Evolutionary conservation across 2,888 invertebrate genomes (phyloP), one percentile per base, ranked within the genome.

Genomic region (Sepiola atlantica): DNA sequence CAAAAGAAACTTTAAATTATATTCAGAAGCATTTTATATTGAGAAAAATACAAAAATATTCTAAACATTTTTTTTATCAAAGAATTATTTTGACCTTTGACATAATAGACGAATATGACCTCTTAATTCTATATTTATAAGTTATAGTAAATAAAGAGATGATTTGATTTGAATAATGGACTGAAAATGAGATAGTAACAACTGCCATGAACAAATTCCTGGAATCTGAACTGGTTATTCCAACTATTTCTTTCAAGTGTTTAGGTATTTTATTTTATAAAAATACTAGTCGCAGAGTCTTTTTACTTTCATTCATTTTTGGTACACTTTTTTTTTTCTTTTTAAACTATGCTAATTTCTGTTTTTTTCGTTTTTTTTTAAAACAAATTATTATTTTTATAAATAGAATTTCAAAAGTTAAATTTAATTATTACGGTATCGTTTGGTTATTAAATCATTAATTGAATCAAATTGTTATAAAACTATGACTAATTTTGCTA

Each of bases 11-110:
- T 32, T n/a, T 14, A n/a, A 77, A 77, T 77, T 77, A 10, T 12
- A 77, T n/a, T n/a, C n/a, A n/a, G 77, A 77, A 77, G 77, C n/a
- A 77, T n/a, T 77, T 77, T n/a, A 77, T n/a, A 77, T n/a, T 77
- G 28, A 61, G 28, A 61, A 61, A 10, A 61, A 24, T 12, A 77
- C 24, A 14, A 24, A 77, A 28, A 77, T 32, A 77, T 77, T 4
- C n/a, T n/a, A n/a, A n/a, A 77, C 77, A 77, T 77, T 77, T 77
- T n/a, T n/a, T 77, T 32, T n/a, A 77, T 77, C 32, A 10, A n/a
- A 18, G n/a, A 32, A 77, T 77, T 32, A n/a, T 77, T 77, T 77
- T 77, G 77, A n/a, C 77, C 12, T 77, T 77, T 77, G n/a, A 32
- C 21, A 61, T 28, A n/a, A n/a, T 16, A 77, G 77, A n/a, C n/a